These are phyloP conservation scores for Colletes gigas DNA, from an alignment of 1,140 invertebrate species.

Conservation along the genomic window DNA sequence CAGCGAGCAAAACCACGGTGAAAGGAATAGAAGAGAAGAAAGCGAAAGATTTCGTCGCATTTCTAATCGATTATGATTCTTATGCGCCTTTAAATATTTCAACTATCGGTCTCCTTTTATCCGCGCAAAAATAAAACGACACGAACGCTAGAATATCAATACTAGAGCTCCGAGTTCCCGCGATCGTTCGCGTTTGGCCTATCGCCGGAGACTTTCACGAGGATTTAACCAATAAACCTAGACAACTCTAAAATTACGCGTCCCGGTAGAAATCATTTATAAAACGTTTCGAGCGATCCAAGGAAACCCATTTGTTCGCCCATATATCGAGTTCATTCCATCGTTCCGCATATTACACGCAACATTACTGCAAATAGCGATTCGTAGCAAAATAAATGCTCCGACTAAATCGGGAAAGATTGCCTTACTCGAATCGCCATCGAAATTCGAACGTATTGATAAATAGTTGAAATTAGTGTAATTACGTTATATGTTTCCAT, in stretches of 20 bases:
- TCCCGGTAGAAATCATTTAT: background rate
- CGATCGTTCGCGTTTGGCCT: background rate
- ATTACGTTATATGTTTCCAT: no score
- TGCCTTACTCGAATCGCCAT: no score
- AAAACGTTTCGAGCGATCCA: background rate
- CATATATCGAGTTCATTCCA: background rate
- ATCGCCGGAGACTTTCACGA: background rate
- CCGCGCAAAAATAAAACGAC: background rate
- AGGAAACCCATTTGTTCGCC: background rate
- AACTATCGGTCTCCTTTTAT: conserved; percentile 10
- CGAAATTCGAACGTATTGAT: no score
- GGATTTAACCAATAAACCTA: background rate
- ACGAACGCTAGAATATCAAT: background rate
- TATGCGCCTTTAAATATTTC: conserved; percentile 25
- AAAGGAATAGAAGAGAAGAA: conserved; percentile 19
- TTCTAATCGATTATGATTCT: conserved; percentile 33
- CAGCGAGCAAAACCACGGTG: background rate
- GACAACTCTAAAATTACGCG: background rate
- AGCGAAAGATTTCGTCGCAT: conserved; percentile 17
- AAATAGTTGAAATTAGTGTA: no score
- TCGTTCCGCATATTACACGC: background rate
- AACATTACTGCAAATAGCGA: conserved; percentile 1
- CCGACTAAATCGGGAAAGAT: no score
- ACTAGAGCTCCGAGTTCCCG: background rate
- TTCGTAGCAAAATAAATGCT: background rate